Evolutionary conservation across 1,140 invertebrate genomes (phyloP), one percentile per base, ranked within the genome.

Genomic region (Zaprionus gabonicus): DNA sequence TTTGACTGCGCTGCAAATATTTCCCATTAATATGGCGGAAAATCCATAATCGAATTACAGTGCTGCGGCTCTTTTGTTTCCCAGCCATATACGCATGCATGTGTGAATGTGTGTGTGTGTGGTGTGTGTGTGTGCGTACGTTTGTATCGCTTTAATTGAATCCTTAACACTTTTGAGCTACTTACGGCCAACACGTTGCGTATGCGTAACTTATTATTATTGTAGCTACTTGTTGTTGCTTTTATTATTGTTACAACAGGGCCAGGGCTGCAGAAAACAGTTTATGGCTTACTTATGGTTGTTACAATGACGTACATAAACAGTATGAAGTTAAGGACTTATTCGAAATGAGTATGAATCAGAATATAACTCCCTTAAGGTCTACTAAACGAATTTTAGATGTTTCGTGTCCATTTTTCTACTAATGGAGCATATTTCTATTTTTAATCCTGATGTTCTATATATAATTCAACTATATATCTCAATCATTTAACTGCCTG

Each of bases 111-210:
- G 12, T 34, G 6, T 49, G 4, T 28, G 6, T 57, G 51, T 51
- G 28, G 28, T 31, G 10, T 51, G 49, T 73, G 62, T 57, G 46
- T 62, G 57, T 46, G 67, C 38, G 70, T 82, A 72, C 76, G 81
- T 87, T 80, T 87, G 85, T 88, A 90, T 85, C 81, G 81, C 81
- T 88, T 88, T 88, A 88, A 88, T 88, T 88, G 85, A 88, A 88
- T 88, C 85, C 85, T 88, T 88, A 88, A 88, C 85, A 88, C 85
- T 88, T 90, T 88, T 90, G 85, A 88, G 85, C 85, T 88, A 88
- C 85, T 88, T 88, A 88, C 76, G 85, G 76, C 78, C 82, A 84
- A 85, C 85, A 88, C 84, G 84, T 85, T 81, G 85, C 83, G 84
- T 87, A 87, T 87, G 74, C 80, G 83, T 87, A 84, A 84, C 81